These are phyloP conservation scores for Saccostrea cuccullata DNA, from an alignment of 1,140 invertebrate genomes.

Conservation along the genomic window DNA sequence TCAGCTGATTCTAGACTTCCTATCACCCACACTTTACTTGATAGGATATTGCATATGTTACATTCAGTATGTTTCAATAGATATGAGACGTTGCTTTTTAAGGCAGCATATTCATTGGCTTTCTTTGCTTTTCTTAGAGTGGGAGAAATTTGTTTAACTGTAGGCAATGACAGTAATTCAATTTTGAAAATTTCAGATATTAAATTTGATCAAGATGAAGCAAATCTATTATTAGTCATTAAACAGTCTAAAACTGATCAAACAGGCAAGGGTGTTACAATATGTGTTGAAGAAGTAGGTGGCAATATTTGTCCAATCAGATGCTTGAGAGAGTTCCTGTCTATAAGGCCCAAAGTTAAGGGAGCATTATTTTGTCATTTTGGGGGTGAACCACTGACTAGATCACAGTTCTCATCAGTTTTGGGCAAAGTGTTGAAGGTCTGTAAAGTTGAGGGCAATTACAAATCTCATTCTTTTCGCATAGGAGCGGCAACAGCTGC, in stretches of 20 bases:
- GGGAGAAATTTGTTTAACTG: background rate
- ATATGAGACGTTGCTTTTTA: slow-evolving; percentile 37
- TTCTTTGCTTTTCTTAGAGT: background rate
- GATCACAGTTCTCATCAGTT: background rate
- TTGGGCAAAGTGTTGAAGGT: slow-evolving; percentile 6
- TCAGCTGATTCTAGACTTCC: too few species aligned
- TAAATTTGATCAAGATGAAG: background rate
- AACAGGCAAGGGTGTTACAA: background rate
- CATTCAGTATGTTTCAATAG: slow-evolving; percentile 23
- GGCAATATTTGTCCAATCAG: background rate
- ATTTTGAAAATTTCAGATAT: background rate
- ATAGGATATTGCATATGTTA: background rate
- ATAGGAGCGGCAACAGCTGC: slow-evolving; percentile 45
- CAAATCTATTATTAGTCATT: background rate
- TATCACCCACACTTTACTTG: too few species aligned
- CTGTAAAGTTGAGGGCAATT: background rate
- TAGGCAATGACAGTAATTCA: background rate
- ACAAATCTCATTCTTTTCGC: slow-evolving; percentile 45
- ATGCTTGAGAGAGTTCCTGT: background rate
- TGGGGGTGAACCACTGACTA: background rate
- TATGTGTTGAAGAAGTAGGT: background rate
- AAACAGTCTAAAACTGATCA: slow-evolving; percentile 3
- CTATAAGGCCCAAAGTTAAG: background rate
- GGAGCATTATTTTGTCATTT: background rate
- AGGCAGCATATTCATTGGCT: slow-evolving; percentile 29